These are phyloP conservation scores for Melanerpes formicivorus DNA, from an alignment of 2,113 vertebrate genomes.

Conservation along the genomic window DNA sequence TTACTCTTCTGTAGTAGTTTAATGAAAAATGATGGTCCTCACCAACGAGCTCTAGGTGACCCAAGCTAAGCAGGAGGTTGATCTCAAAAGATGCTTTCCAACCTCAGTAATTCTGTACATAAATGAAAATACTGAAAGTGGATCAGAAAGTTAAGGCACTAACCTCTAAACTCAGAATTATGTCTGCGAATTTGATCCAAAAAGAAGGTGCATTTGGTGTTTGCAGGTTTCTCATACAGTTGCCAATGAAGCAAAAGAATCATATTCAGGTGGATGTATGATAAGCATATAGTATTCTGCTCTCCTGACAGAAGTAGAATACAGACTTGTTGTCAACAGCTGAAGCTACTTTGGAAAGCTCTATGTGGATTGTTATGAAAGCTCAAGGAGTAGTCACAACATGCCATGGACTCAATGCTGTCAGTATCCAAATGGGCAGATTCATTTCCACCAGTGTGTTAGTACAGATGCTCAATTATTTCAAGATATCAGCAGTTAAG, in stretches of 20 bases:
- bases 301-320: background rate
- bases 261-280: background rate
- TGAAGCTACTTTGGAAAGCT: background rate
- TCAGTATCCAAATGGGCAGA: background rate
- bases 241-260: background rate
- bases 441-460: background rate
- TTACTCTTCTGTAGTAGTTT: background rate
- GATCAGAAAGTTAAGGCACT: background rate
- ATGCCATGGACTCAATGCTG: fast-evolving
- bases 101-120: background rate
- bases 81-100: background rate
- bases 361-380: background rate
- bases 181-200: background rate
- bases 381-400: background rate
- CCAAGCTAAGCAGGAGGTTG: background rate
- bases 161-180: background rate
- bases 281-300: background rate
- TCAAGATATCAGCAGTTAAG: background rate
- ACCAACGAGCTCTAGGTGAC: background rate
- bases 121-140: background rate
- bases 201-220: background rate
- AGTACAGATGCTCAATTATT: background rate
- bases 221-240: background rate
- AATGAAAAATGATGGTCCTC: background rate
- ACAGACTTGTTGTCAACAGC: background rate